These are phyloP conservation scores for Choreutis nemorana DNA, from an alignment of 2,888 invertebrate genomes.

Conservation along the genomic window DNA sequence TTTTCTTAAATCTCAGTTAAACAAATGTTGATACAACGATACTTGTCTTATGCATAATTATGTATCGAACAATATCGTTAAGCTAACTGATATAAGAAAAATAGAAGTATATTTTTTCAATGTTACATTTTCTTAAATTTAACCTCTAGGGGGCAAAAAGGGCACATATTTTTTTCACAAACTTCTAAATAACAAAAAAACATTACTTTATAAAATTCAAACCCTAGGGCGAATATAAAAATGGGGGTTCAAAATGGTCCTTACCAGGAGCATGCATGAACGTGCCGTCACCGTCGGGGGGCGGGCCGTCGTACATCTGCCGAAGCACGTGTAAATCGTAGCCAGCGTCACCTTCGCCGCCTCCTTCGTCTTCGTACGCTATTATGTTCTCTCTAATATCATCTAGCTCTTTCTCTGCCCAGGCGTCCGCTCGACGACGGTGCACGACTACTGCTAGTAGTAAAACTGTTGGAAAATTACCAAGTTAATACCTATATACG, in stretches of 20 bases:
- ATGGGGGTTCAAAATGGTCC: constrained; percentile 11
- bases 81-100: background rate
- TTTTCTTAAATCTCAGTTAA: too few species aligned
- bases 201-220: too few species aligned
- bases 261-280: constrained; percentile 60
- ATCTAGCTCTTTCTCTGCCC: constrained; percentile 91
- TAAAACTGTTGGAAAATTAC: constrained; percentile 70
- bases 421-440: constrained; percentile 83
- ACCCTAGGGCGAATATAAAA: too few species aligned
- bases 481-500: too few species aligned
- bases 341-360: constrained; percentile 96
- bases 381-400: constrained; percentile 97
- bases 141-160: too few species aligned
- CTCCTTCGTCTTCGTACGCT: constrained; percentile 97
- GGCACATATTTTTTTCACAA: background rate
- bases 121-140: too few species aligned
- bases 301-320: constrained; percentile 69
- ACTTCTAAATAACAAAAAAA: too few species aligned
- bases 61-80: background rate
- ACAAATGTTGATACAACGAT: too few species aligned
- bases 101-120: too few species aligned
- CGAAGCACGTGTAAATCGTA: constrained; percentile 87
- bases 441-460: constrained; percentile 92
- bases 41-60: too few species aligned
- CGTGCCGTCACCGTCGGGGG: constrained; percentile 57